phyloP scores from a whole-genome alignment of 2,113 vertebrate species.

The Prunella fulvescens region DNA sequence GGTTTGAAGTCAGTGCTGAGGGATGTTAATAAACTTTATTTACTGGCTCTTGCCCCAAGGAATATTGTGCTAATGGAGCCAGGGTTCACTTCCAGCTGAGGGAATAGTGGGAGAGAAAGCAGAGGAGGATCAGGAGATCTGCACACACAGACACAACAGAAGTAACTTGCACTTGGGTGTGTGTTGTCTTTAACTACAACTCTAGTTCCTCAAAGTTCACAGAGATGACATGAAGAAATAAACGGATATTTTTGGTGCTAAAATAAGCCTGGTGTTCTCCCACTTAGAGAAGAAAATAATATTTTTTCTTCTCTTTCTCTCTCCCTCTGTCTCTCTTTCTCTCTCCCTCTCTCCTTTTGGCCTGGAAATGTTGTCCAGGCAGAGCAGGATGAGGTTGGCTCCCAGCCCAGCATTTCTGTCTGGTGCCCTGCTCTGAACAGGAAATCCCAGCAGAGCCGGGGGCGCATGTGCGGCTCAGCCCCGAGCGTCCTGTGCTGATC shows the following conservation, averaged over 20 bases:
- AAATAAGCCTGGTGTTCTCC: background rate
- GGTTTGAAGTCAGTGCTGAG: background rate
- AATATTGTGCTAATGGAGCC: background rate
- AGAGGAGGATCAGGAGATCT: background rate
- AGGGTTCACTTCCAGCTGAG: background rate
- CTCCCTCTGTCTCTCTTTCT: too few species aligned
- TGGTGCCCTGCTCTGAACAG: slow-evolving; percentile 31
- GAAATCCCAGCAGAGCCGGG: background rate
- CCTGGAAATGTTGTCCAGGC: background rate
- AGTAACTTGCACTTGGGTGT: background rate
- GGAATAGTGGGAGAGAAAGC: background rate
- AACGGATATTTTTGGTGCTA: background rate
- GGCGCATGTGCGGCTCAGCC: background rate
- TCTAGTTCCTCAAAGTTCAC: background rate
- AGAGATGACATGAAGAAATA: background rate
- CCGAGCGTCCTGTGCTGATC: accelerated
- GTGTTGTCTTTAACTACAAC: background rate
- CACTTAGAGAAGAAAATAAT: background rate
- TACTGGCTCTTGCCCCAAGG: background rate
- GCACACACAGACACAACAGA: background rate
- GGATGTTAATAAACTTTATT: background rate
- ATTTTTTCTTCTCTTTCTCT: too few species aligned
- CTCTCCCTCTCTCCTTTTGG: background rate
- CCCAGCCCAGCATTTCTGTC: background rate
- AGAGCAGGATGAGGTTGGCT: background rate